A percentile compares a stretch with the other conserved stretches of the same genome.
Conservation (phyloP, 1,140 invertebrate genomes). For the Thalassaphorura encarpata region DNA sequence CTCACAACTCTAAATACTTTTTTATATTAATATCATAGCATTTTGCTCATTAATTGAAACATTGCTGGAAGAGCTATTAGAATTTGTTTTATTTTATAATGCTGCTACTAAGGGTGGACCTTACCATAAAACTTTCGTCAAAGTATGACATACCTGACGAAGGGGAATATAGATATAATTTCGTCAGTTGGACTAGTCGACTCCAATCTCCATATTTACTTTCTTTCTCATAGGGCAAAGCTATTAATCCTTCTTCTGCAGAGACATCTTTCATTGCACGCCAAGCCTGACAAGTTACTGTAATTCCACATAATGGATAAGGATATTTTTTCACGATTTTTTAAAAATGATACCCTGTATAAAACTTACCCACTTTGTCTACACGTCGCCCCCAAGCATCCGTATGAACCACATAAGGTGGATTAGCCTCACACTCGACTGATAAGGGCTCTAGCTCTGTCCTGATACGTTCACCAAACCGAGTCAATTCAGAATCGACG, state of each 20-base stretch:
- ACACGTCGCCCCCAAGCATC: conserved; percentile 49
- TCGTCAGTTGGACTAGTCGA: conserved; percentile 48
- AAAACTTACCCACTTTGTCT: conserved; percentile 40
- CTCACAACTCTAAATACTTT: too few species aligned
- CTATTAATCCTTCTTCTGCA: conserved; percentile 49
- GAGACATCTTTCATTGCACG: conserved; percentile 45
- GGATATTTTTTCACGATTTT: background rate
- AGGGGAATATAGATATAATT: conserved; percentile 46
- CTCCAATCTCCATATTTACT: conserved; percentile 39
- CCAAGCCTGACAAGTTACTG: conserved; percentile 47
- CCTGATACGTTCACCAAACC: conserved; percentile 26
- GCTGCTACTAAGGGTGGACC: too few species aligned
- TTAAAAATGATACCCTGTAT: background rate
- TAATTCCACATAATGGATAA: conserved; percentile 26
- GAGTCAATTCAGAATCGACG: conserved; percentile 42
- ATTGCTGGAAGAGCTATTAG: too few species aligned
- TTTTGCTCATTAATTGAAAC: too few species aligned
- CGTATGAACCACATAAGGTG: conserved; percentile 41
- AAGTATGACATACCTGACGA: conserved; percentile 48
- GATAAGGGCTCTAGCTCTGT: conserved; percentile 44
- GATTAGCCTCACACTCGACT: conserved; percentile 45
- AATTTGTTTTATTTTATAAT: too few species aligned
- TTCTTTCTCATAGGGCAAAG: conserved; percentile 47
- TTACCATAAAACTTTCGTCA: too few species aligned
- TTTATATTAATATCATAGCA: too few species aligned